Conservation (phyloP, 2,797 vertebrate genomes). For the Danio choprae region DNA sequence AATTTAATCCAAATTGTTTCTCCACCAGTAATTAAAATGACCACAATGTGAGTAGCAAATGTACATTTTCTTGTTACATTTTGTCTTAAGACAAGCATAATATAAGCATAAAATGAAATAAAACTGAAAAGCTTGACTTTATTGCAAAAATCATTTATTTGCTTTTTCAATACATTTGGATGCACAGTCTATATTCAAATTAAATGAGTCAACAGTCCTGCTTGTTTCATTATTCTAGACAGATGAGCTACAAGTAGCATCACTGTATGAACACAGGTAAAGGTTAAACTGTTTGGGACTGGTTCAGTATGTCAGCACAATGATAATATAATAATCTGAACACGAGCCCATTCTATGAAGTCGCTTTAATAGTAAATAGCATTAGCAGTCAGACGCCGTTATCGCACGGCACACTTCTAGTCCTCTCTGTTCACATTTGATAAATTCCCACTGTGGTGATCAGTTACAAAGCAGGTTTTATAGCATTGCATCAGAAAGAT, state of each 20-base stretch:
- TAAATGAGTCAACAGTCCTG: conserved; percentile 8
- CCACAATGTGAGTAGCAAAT: neutral
- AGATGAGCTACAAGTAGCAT: conserved; percentile 19
- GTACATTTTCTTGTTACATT: neutral
- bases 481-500: conserved; percentile 29
- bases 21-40: neutral
- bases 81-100: neutral
- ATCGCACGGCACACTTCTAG: neutral
- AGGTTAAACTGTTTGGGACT: neutral
- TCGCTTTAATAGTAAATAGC: conserved; percentile 8
- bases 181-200: conserved; percentile 34
- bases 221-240: conserved; percentile 40
- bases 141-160: conserved; percentile 64
- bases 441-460: neutral
- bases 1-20: neutral
- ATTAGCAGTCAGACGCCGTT: neutral
- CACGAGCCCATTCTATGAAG: neutral
- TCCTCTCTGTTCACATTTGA: neutral
- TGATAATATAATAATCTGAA: neutral
- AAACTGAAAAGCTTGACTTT: neutral
- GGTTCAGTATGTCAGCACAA: conserved; percentile 11
- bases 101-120: conserved; percentile 6
- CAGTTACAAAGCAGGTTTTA: neutral
- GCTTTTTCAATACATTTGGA: conserved; percentile 55
- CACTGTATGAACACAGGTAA: neutral